A percentile compares a stretch with the other conserved stretches of the same genome.
phyloP scores from a whole-genome alignment of 2,888 invertebrate species.

The Epirrhoe alternata region DNA sequence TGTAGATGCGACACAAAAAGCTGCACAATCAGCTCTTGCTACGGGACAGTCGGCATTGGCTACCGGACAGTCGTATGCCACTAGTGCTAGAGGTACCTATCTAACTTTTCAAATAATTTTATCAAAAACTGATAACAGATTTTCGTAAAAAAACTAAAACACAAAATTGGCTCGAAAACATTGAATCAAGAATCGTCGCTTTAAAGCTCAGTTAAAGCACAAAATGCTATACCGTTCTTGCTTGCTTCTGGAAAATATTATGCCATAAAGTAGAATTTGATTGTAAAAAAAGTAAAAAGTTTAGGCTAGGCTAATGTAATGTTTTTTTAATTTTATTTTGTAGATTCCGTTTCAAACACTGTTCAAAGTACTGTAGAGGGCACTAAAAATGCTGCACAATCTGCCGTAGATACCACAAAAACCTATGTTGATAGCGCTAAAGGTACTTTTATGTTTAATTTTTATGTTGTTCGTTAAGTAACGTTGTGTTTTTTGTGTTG shows the following conservation, averaged over 20 bases:
- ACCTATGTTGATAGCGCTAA: slow-evolving; percentile 64
- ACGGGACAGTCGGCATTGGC: slow-evolving; percentile 55
- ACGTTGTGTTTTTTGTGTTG: slow-evolving; percentile 26
- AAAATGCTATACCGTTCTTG: no score
- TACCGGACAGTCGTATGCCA: slow-evolving; percentile 57
- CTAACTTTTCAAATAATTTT: neutral
- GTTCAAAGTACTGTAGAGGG: slow-evolving; percentile 60
- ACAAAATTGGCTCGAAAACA: no score
- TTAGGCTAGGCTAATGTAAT: neutral
- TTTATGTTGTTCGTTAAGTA: neutral
- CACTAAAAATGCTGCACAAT: slow-evolving; percentile 63
- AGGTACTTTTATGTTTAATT: slow-evolving; percentile 53
- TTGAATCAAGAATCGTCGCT: no score
- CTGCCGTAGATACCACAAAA: slow-evolving; percentile 64
- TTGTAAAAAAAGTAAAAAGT: neutral
- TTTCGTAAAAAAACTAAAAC: no score
- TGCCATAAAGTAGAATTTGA: slow-evolving; percentile 48
- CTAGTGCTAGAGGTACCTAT: slow-evolving; percentile 55
- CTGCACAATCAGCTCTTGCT: slow-evolving; percentile 54
- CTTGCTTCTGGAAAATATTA: slow-evolving; percentile 59
- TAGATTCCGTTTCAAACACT: slow-evolving; percentile 61
- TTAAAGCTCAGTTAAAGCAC: slow-evolving; percentile 50
- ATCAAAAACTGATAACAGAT: no score
- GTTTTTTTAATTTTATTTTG: no score
- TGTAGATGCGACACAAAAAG: slow-evolving; percentile 57